Evolutionary conservation across 2,113 vertebrate genomes (phyloP).

Genomic region (Chloebia gouldiae): DNA sequence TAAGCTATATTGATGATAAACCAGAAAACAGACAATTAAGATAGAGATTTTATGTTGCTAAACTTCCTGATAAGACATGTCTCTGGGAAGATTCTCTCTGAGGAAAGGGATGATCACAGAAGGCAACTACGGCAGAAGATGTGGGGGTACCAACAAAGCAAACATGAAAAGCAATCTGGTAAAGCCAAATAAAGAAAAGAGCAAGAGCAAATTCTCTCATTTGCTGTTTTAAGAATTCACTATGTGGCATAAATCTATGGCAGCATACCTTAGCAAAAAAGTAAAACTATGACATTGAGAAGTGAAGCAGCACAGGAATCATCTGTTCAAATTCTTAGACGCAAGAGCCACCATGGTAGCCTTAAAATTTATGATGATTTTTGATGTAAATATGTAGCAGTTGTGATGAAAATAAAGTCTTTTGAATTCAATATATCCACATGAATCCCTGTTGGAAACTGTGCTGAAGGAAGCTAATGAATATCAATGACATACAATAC

Average conservation of each 20-base stretch:
- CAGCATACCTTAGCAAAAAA: not conserved
- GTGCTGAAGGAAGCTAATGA: not conserved
- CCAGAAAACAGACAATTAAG: not conserved
- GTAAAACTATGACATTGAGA: not conserved
- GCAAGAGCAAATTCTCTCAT: not conserved
- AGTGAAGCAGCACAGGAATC: not conserved
- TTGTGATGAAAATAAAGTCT: not conserved
- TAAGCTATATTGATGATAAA: not conserved
- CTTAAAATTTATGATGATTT: not conserved
- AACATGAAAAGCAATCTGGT: not conserved
- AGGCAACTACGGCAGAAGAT: not conserved
- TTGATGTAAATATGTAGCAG: not conserved
- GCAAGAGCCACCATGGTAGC: not conserved
- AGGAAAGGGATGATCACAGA: not conserved
- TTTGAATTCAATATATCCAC: not conserved
- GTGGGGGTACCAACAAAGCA: fast-evolving
- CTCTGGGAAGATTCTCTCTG: not conserved
- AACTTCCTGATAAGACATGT: not conserved
- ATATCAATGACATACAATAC: not conserved
- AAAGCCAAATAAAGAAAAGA: not conserved
- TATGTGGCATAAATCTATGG: not conserved
- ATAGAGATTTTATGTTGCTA: not conserved
- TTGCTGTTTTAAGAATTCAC: not conserved
- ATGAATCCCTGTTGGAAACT: not conserved
- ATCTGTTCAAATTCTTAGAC: not conserved